Evolutionary conservation across 1,140 invertebrate genomes (phyloP), one percentile per base, ranked within the genome.

Genomic region (Odontomachus brunneus): DNA sequence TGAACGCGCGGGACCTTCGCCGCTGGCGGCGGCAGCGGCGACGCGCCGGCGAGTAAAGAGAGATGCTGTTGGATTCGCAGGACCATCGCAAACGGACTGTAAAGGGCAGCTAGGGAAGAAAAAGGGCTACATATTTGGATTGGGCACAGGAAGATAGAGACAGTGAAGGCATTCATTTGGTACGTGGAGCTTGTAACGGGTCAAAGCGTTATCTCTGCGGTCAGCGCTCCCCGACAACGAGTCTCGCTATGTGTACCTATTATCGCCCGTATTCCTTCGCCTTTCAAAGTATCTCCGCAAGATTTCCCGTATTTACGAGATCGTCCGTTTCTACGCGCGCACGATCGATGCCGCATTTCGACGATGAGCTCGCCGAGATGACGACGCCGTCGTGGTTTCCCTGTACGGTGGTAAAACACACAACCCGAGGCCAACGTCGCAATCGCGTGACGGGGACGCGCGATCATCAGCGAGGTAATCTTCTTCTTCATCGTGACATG

Each of bases 141-240:
- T 90, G 90, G 91, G 87, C 85, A 84, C 87, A 81, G 85, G 83
- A 88, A 85, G 81, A 91, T 89, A 89, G 88, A 91, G 88, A 92
- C 92, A 93, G 92, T 91, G 91, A 88, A 90, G 91, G 91, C 92
- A 93, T 93, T 93, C 92, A 93, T 92, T 91, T 93, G 87, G 88
- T 84, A 81, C 88, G 88, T 87, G 71, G 72, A 89, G 85, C 87
- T 89, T 91, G 92, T 89, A 93, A 93, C 91, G 92, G 92, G 91
- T 93, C 92, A 93, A 87, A 92, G 91, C 91, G 90, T 93, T 93
- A 93, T 93, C 92, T 92, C 89, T 84, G 90, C 92, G 92, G 92
- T 93, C 92, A 93, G 91, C 89, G 90, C 90, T 90, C 91, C 75
- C 87, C 87, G 86, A 93, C 92, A 93, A 92, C 91, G 86, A 87